Base-by-base conservation (phyloP, 2,113 vertebrate species). In the Vulpes ferrilata region DNA sequence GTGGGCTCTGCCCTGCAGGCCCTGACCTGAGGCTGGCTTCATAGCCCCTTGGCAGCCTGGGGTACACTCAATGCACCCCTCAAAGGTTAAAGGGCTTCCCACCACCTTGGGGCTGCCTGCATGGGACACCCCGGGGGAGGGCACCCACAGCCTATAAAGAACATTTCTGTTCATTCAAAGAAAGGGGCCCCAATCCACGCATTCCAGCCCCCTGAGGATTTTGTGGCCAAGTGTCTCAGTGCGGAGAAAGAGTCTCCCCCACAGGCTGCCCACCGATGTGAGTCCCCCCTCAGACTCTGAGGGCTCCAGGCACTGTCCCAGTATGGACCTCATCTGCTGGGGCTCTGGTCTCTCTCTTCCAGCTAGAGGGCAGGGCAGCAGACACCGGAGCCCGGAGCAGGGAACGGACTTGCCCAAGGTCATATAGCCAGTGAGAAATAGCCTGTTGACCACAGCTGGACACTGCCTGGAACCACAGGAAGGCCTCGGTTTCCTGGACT, bases 271-370 rank as follows among this genome's bases (percentile, higher is more conserved):
- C 25, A 2, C 74, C 13, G 43, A 16, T 16, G 25, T 43, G 74
- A 48, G 12, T 43, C 25, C 57, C 23, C 13, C 43, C 15, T 51
- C 23, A 1, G 48, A 32, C 27, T 11, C 16, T 27, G 3, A 53
- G 78, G 53, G 53, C 20, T 19, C 25, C 11, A 2, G 27, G 65
- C 69, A 17, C 27, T 17, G 23, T 27, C 19, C 35, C 6, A 2
- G 76, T 1, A 9, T 5, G 23, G 30, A 73, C 43, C 4, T 5
- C 20, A 10, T 22, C 0, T 11, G 43, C 11, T 2, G 27, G 0
- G 25, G 67, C 32, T 38, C 53, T 38, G 35, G 55, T 76, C 55
- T 48, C 38, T 85, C 23, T 59, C 59, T 53, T 15, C 4, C 8
- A 71, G 55, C 4, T 53, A 20, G 30, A 67, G 30, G 23, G 57